phyloP scores from a whole-genome alignment of 1,140 invertebrate genomes.

The Drosophila sulfurigaster region DNA sequence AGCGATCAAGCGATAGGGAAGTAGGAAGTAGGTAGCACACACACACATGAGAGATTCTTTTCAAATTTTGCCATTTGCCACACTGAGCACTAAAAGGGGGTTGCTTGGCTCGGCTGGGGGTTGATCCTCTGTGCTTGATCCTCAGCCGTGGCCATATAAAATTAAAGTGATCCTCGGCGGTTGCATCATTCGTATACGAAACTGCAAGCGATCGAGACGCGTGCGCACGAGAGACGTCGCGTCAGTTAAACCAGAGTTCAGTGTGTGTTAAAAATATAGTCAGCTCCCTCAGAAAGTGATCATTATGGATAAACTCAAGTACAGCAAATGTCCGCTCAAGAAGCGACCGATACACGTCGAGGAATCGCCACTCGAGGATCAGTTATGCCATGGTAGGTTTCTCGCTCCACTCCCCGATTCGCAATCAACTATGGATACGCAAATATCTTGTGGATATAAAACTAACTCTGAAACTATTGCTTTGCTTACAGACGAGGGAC shows the following conservation, averaged over 20 bases:
- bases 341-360: slow-evolving; percentile 91
- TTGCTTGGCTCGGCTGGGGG: slow-evolving; percentile 48
- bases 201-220: slow-evolving; percentile 70
- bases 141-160: slow-evolving; percentile 70
- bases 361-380: slow-evolving; percentile 77
- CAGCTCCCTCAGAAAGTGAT: slow-evolving; percentile 11
- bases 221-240: slow-evolving; percentile 40
- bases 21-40: slow-evolving; percentile 72
- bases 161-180: slow-evolving; percentile 71
- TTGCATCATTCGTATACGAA: slow-evolving; percentile 82
- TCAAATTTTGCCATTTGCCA: slow-evolving; percentile 26
- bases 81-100: not conserved
- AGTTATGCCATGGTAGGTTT: slow-evolving; percentile 70
- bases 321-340: slow-evolving; percentile 93
- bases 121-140: slow-evolving; percentile 38
- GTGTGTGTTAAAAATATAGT: slow-evolving; percentile 13
- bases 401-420: not conserved
- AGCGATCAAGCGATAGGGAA: slow-evolving; percentile 20
- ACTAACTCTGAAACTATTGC: not conserved
- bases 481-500: slow-evolving; percentile 67
- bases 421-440: too few species aligned
- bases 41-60: slow-evolving; percentile 50
- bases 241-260: slow-evolving; percentile 39
- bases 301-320: slow-evolving; percentile 78
- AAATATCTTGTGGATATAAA: too few species aligned